Evolutionary conservation across 2,797 vertebrate genomes (phyloP).

Genomic region (Knipowitschia caucasica): DNA sequence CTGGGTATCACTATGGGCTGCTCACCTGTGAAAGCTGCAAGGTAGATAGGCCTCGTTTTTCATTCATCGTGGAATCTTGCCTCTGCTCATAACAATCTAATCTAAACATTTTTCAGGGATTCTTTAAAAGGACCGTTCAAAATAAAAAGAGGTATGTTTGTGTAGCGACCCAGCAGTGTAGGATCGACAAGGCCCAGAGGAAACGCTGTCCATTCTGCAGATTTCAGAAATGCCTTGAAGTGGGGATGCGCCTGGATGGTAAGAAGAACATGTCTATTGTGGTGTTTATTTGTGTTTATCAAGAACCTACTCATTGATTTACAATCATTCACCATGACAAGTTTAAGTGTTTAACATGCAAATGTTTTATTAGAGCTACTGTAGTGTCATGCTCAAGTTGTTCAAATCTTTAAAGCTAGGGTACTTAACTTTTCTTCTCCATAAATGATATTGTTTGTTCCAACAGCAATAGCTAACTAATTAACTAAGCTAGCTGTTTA

Average conservation of each 20-base stretch:
- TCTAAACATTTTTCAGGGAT: constrained; percentile 72
- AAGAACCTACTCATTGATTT: background rate
- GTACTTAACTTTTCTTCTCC: no score
- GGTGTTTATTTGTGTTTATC: background rate
- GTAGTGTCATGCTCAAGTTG: no score
- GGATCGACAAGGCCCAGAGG: constrained; percentile 87
- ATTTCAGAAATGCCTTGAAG: constrained; percentile 91
- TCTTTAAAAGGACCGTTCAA: constrained; percentile 94
- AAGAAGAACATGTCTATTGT: constrained; percentile 21
- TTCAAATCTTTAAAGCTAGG: no score
- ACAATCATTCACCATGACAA: no score
- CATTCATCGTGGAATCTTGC: background rate
- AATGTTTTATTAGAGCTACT: no score
- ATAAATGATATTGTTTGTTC: no score
- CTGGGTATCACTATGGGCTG: constrained; percentile 78
- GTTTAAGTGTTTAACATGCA: no score
- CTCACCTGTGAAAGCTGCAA: constrained; percentile 80
- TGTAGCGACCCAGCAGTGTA: constrained; percentile 85
- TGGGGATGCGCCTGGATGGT: constrained; percentile 94
- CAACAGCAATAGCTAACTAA: no score
- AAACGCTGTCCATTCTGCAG: constrained; percentile 91
- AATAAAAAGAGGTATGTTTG: constrained; percentile 92
- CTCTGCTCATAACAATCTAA: no score
- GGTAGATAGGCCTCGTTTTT: constrained; percentile 36
- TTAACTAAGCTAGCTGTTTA: no score